These are phyloP conservation scores for Onychomys torridus DNA, from an alignment of 2,797 vertebrate species.

Conservation along the genomic window DNA sequence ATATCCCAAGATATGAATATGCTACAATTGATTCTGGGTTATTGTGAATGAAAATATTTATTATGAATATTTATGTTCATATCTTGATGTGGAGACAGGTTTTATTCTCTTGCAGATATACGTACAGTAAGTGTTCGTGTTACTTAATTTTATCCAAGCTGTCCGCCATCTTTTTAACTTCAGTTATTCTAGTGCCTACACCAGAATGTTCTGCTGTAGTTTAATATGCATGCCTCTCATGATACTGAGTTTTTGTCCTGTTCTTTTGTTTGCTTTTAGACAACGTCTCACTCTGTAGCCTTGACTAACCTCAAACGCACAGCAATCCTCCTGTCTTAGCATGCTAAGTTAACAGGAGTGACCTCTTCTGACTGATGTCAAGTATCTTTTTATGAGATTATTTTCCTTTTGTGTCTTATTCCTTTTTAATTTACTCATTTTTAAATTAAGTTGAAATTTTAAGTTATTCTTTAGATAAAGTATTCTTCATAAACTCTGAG, in stretches of 20 bases:
- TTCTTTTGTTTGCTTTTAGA: background rate
- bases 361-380: too few relatives aligned
- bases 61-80: background rate
- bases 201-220: background rate
- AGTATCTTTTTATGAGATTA: background rate
- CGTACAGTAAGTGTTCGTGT: background rate
- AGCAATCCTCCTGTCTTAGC: background rate
- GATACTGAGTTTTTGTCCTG: background rate
- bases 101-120: background rate
- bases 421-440: background rate
- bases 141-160: background rate
- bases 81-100: background rate
- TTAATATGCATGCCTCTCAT: background rate
- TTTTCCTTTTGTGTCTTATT: constrained; percentile 3
- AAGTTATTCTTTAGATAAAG: background rate
- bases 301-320: background rate
- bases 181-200: background rate
- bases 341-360: background rate
- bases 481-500: background rate
- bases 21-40: background rate
- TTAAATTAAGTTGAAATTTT: background rate
- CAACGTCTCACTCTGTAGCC: background rate
- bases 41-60: constrained; percentile 13
- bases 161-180: background rate
- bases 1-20: background rate